Conservation (phyloP, 2,888 invertebrate species). For the Tethea ocularis region DNA sequence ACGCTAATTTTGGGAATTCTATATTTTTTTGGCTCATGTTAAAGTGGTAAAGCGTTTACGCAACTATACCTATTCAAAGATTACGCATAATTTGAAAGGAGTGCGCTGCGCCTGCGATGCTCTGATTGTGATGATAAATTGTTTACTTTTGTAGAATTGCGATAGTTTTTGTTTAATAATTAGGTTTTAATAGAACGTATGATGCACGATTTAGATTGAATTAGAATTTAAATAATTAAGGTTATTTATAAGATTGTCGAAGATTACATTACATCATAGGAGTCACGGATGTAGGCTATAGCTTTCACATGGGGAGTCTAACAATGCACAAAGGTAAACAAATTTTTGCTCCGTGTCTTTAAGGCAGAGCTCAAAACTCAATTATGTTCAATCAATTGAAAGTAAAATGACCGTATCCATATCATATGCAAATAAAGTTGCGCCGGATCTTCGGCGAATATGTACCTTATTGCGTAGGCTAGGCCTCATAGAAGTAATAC, state of each 20-base stretch:
- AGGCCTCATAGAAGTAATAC: too few species aligned
- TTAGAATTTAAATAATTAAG: background rate
- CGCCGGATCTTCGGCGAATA: too few species aligned
- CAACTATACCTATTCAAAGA: slow-evolving; percentile 18
- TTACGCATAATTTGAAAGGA: slow-evolving; percentile 19
- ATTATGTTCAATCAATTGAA: too few species aligned
- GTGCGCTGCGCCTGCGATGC: slow-evolving; percentile 19
- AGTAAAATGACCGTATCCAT: too few species aligned
- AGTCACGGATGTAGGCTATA: too few species aligned
- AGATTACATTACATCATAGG: too few species aligned
- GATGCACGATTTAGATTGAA: background rate
- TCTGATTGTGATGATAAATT: slow-evolving; percentile 25
- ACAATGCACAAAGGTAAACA: too few species aligned
- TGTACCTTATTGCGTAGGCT: too few species aligned
- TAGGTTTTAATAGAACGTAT: background rate
- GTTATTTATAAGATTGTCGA: background rate
- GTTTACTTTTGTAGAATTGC: background rate
- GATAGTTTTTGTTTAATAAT: background rate
- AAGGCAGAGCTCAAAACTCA: too few species aligned
- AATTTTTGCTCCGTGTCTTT: too few species aligned
- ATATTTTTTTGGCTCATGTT: background rate
- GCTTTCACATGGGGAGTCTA: too few species aligned
- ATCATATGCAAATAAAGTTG: too few species aligned
- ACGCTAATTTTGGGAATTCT: background rate
- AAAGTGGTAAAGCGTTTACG: slow-evolving; percentile 14